Evolutionary conservation across 2,797 vertebrate genomes (phyloP), one percentile per base, ranked within the genome.

Genomic region (Podargus strigoides): DNA sequence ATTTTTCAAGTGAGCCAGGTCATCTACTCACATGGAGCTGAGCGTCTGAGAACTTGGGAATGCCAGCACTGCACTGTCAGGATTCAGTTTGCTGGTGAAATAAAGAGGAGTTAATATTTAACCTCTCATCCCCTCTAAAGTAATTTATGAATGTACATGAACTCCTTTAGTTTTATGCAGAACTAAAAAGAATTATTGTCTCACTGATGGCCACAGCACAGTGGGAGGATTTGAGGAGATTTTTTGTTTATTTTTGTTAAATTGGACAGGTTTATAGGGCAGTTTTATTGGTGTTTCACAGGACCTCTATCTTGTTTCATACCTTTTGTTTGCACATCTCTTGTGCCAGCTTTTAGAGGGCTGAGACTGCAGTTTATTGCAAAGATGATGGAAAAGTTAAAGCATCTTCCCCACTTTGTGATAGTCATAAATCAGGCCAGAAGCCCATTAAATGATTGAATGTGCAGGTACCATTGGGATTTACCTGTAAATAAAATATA

Each of bases 21-120:
- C 66, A 91, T 30, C 59, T 34, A 18, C 70, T 86, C 27, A 24
- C 72, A 24, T 4, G 1, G 52, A 76, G 20, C 22, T 63, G 56
- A 68, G 52, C 0, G 3, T 26, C 78, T 79, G 70, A 86, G 81
- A 62, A 32, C 46, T 34, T 78, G 91, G 72, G 39, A 78, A 86
- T 37, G 50, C 50, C 89, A 85, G 36, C 53, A 16, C 50, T 52
- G 53, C 39, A 10, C 36, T 75, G 73, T 84, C 73, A 79, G 70
- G 70, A 59, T n/a, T 84, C 69, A 55, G 27, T 41, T 44, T 85
- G 32, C 28, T 75, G 55, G 12, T 41, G 32, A 77, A 72, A 19
- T 52, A 55, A 14, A 27, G 6, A 46, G 8, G 23, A 30, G 34
- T 95, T 96, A 92, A 93, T 92, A 70, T 84, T 95, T 95, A 89